Evolutionary conservation across 2,888 invertebrate genomes (phyloP).

Genomic region (Erebia aethiops): DNA sequence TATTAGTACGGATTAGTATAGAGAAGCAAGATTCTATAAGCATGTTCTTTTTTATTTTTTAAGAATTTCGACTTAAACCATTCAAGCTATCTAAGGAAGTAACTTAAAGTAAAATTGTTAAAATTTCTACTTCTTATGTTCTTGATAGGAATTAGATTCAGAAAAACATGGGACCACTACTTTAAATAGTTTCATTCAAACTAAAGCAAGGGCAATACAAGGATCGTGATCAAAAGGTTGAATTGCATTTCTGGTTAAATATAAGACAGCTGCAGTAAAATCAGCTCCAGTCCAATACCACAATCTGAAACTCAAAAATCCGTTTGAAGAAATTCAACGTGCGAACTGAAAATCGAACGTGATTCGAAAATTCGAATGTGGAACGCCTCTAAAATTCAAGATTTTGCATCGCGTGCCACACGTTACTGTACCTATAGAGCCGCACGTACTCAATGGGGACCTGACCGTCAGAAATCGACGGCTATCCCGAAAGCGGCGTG

Average conservation of each 20-base stretch:
- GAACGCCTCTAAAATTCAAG: slow-evolving; percentile 19
- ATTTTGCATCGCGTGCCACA: slow-evolving; percentile 29
- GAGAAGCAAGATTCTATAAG: too few relatives aligned
- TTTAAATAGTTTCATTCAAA: neutral
- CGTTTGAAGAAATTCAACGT: slow-evolving; percentile 9
- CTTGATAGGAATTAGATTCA: too few relatives aligned
- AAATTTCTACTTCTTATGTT: too few relatives aligned
- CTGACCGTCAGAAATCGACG: slow-evolving; percentile 74
- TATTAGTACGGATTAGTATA: too few relatives aligned
- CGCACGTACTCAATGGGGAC: slow-evolving; percentile 41
- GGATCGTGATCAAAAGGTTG: neutral
- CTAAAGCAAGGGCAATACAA: neutral
- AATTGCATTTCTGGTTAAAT: neutral
- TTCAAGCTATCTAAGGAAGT: too few relatives aligned
- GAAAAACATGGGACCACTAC: neutral
- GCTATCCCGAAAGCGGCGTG: slow-evolving; percentile 69
- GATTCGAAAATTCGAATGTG: slow-evolving; percentile 21
- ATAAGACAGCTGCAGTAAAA: neutral
- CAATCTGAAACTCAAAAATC: slow-evolving; percentile 16
- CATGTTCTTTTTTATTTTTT: too few relatives aligned
- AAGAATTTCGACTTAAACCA: too few relatives aligned
- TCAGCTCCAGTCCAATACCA: slow-evolving; percentile 14
- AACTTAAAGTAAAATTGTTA: too few relatives aligned
- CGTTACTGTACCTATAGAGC: slow-evolving; percentile 21
- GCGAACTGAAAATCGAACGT: slow-evolving; percentile 21